Percentiles rank a stretch among this genome's conserved stretches.
phyloP scores from a whole-genome alignment of 1,140 invertebrate genomes.

The Bradynema listronoti region DNA sequence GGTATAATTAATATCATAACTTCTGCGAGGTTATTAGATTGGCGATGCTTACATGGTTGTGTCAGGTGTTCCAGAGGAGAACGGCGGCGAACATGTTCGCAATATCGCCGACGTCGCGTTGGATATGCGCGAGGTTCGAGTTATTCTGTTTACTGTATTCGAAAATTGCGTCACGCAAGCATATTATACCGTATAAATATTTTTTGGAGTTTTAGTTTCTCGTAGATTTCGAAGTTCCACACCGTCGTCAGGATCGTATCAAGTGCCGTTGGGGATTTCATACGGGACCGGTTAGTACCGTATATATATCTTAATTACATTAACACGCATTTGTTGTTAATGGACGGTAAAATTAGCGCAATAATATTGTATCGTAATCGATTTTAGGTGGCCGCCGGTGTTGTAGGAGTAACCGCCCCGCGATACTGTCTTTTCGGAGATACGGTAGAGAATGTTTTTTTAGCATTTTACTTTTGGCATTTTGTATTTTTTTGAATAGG shows the following conservation, averaged over 20 bases:
- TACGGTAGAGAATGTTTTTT: constrained; percentile 74
- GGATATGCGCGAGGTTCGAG: constrained; percentile 43
- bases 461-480: constrained; percentile 1
- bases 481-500: constrained; percentile 16
- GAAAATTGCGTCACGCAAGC: not conserved
- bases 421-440: constrained; percentile 72
- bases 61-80: constrained; percentile 53
- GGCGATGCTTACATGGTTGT: constrained; percentile 47
- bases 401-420: constrained; percentile 60
- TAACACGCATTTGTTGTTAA: too few relatives aligned
- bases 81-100: constrained; percentile 30
- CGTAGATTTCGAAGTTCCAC: constrained; percentile 45
- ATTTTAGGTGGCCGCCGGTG: constrained; percentile 37
- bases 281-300: constrained; percentile 46
- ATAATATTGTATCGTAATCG: not conserved
- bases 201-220: constrained; percentile 45
- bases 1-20: not conserved
- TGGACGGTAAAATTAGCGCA: too few relatives aligned
- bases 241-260: constrained; percentile 34
- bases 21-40: not conserved
- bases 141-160: constrained; percentile 7
- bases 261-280: constrained; percentile 56
- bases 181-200: constrained; percentile 5
- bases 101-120: constrained; percentile 46
- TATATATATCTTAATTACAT: not conserved